Percentiles rank a stretch among this genome's conserved stretches.
Evolutionary conservation across 1,140 invertebrate genomes (phyloP).

Genomic region (Drusus annulatus): DNA sequence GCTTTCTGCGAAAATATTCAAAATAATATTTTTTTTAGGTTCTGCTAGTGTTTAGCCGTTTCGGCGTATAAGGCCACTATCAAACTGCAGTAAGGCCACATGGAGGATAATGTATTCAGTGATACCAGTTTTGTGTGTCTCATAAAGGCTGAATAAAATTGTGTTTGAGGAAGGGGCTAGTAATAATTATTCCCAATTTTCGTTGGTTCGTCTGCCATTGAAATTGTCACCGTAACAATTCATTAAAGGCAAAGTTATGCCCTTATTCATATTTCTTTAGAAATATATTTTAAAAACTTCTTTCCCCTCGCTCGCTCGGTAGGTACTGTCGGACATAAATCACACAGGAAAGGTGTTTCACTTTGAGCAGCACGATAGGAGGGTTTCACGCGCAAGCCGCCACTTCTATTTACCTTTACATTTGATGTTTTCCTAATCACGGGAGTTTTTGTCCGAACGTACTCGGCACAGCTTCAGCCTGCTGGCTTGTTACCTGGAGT

Average conservation of each 20-base stretch:
- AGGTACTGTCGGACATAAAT: slow-evolving; percentile 54
- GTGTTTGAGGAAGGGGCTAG: too few species aligned
- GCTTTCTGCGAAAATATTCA: too few species aligned
- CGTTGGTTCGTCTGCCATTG: slow-evolving; percentile 52
- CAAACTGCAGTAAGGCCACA: too few species aligned
- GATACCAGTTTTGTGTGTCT: too few species aligned
- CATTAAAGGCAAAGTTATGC: slow-evolving; percentile 55
- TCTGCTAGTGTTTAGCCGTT: too few species aligned
- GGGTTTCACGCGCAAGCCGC: neutral
- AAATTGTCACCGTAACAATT: slow-evolving; percentile 59
- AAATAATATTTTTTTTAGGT: too few species aligned
- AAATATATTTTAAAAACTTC: slow-evolving; percentile 27
- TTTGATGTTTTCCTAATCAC: slow-evolving; percentile 36
- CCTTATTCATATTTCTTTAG: slow-evolving; percentile 54
- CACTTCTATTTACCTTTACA: neutral
- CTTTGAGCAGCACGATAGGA: neutral
- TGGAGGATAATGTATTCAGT: too few species aligned
- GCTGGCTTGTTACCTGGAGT: slow-evolving; percentile 10
- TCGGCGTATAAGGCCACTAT: too few species aligned
- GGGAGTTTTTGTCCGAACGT: neutral
- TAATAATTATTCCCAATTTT: slow-evolving; percentile 2
- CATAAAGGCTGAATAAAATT: too few species aligned
- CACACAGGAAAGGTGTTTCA: slow-evolving; percentile 56
- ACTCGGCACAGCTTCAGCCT: neutral
- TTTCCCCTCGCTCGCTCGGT: slow-evolving; percentile 34